Percentiles rank a stretch among this genome's conserved stretches.
Evolutionary conservation across 2,888 invertebrate species (phyloP).

Genomic region (Nasonia oneida): DNA sequence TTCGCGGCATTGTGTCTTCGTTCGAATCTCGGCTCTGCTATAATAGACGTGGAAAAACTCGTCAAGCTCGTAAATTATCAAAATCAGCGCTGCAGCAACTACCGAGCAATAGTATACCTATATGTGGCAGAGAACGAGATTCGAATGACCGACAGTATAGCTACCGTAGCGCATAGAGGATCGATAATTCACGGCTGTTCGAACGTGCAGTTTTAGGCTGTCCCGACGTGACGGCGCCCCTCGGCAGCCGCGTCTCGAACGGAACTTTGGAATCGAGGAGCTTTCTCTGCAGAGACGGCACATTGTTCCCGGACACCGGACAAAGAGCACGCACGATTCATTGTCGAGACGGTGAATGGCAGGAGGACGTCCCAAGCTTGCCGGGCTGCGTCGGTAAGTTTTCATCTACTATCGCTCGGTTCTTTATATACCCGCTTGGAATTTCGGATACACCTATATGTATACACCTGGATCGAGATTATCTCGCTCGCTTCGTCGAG

Average conservation of each 20-base stretch:
- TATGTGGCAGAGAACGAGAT: background rate
- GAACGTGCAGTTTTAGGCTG: slow-evolving; percentile 84
- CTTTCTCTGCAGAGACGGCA: slow-evolving; percentile 86
- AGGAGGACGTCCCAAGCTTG: slow-evolving; percentile 79
- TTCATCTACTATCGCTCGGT: background rate
- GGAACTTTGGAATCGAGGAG: slow-evolving; percentile 84
- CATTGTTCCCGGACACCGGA: slow-evolving; percentile 85
- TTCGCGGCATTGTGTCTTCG: too few relatives aligned
- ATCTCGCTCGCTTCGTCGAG: too few relatives aligned
- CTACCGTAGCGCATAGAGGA: background rate
- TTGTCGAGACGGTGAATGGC: slow-evolving; percentile 86
- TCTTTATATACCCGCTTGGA: too few relatives aligned
- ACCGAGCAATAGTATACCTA: too few relatives aligned
- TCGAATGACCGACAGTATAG: background rate
- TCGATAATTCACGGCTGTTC: slow-evolving; percentile 36
- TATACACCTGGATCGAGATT: too few relatives aligned
- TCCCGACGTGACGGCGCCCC: slow-evolving; percentile 83
- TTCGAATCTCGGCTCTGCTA: background rate
- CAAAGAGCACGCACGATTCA: slow-evolving; percentile 83
- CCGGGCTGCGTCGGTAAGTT: slow-evolving; percentile 85
- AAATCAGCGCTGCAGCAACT: too few relatives aligned
- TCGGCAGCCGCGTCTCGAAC: slow-evolving; percentile 85
- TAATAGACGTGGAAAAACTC: background rate
- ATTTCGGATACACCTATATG: too few relatives aligned
- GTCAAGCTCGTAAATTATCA: slow-evolving; percentile 23